Evolutionary conservation across 2,888 invertebrate genomes (phyloP).

Genomic region (Lysandra bellargus): DNA sequence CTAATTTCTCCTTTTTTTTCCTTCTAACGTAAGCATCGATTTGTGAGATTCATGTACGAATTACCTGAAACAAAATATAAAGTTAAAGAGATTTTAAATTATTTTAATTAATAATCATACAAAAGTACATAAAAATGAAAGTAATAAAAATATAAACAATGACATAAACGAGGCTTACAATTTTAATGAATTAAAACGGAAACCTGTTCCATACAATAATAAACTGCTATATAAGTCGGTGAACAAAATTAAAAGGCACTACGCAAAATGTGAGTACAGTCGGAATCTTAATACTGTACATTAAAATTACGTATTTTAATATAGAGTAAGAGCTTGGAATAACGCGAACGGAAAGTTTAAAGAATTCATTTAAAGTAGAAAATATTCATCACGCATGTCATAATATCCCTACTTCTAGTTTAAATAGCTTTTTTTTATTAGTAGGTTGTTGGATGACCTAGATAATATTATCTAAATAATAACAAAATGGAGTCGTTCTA

Average conservation of each 20-base stretch:
- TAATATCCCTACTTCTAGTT: no score
- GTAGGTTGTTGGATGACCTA: no score
- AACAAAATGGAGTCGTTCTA: no score
- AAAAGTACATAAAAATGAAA: conserved; percentile 22
- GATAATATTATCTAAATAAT: no score
- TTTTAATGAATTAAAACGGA: conserved; percentile 29
- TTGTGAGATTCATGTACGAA: background rate
- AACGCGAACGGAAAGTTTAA: no score
- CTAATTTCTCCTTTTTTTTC: background rate
- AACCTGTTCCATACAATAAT: conserved; percentile 20
- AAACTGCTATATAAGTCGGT: conserved; percentile 33
- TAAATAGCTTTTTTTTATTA: no score
- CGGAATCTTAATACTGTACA: conserved; percentile 29
- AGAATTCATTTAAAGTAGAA: no score
- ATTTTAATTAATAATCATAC: background rate
- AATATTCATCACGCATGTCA: no score
- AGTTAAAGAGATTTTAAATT: background rate
- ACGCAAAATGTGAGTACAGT: conserved; percentile 42
- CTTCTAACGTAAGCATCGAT: background rate
- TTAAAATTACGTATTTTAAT: background rate
- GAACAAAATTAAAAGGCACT: conserved; percentile 41
- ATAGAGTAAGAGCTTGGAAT: no score
- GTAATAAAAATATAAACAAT: conserved; percentile 16
- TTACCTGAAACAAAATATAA: conserved; percentile 6
- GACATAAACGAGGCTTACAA: conserved; percentile 23